Conservation (phyloP, 1,140 invertebrate species). For the Oreohelix idahoensis region DNA sequence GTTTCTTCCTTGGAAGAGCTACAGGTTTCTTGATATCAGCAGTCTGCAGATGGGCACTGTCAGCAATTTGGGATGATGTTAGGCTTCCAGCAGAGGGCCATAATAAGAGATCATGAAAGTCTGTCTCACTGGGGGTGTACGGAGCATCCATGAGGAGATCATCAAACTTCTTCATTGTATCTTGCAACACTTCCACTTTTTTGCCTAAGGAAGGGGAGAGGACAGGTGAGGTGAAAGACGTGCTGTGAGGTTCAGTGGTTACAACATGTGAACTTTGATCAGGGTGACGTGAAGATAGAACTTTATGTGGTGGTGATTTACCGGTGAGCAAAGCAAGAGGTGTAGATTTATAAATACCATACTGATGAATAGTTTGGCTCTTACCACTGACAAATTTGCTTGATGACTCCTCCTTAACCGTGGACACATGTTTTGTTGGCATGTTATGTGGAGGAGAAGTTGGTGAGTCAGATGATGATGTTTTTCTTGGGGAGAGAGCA, state of each 20-base stretch:
- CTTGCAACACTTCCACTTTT: conserved; percentile 13
- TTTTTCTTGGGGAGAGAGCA: conserved; percentile 24
- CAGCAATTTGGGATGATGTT: not conserved
- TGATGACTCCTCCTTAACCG: not conserved
- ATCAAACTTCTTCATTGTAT: conserved; percentile 43
- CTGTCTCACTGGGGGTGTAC: not conserved
- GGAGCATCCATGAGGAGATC: conserved; percentile 35
- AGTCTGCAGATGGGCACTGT: not conserved
- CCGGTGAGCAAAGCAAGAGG: not conserved
- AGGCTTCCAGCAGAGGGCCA: not conserved
- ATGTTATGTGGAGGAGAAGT: conserved; percentile 6
- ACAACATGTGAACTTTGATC: not conserved
- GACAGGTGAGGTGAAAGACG: not conserved
- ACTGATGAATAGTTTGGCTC: not conserved
- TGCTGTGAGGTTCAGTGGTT: conserved; percentile 26
- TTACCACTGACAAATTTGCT: not conserved
- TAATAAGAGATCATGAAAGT: conserved; percentile 1
- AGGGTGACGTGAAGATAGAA: not conserved
- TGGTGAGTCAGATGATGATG: conserved; percentile 1
- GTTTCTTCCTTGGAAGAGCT: not conserved
- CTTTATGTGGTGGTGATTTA: conserved; percentile 6
- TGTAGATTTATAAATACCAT: not conserved
- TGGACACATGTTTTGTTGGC: not conserved
- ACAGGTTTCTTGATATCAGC: conserved; percentile 1
- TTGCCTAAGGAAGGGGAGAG: not conserved